Base-by-base conservation (phyloP, 2,113 vertebrate genomes). In the Colius striatus region DNA sequence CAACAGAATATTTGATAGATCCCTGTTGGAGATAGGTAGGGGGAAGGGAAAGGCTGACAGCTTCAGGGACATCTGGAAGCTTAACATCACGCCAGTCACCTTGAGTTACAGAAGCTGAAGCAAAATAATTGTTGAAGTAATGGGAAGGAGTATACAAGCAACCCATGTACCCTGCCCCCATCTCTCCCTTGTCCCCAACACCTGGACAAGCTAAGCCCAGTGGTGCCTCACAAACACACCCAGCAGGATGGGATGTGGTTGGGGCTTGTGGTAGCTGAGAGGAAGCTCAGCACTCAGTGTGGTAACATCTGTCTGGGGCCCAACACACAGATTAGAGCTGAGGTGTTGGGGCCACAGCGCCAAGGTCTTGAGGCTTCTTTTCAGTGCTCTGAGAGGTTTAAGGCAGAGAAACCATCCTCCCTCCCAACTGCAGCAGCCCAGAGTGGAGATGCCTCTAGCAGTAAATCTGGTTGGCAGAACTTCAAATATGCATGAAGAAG, bases 221-320 rank as follows among this genome's bases (percentile, higher is more conserved):
- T 2, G 26, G 50, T 1, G 57, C 84, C 65, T 76, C 45, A 5
- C 54, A 74, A 34, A 27, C 65, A 43, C 7, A 62, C 34, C 4
- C 77, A 21, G 70, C 66, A 96, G 98, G 97, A 95, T 97, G 92
- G 97, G 98, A 98, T 98, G 98, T 98, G 98, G 98, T 97, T 66
- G 80, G 95, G 97, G 97, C 97, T 98, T 8, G 96, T 54, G 97
- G 98, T 98, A 97, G 97, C 93, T 86, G 72, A 93, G 88, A 96
- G 98, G 98, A 98, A 98, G 90, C 75, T 57, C 72, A 53, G 77
- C 2, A 1, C 19, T 43, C 41, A 23, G 45, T 4, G 97, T 94
- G 97, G 97, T 94, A 97, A 98, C 78, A 83, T 93, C 98, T 98
- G 98, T 97, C 92, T 97, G 96, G 96, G 96, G 95, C 94, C 96